Conservation (phyloP, 2,888 invertebrate species). For the Acanthopleura granulata region DNA sequence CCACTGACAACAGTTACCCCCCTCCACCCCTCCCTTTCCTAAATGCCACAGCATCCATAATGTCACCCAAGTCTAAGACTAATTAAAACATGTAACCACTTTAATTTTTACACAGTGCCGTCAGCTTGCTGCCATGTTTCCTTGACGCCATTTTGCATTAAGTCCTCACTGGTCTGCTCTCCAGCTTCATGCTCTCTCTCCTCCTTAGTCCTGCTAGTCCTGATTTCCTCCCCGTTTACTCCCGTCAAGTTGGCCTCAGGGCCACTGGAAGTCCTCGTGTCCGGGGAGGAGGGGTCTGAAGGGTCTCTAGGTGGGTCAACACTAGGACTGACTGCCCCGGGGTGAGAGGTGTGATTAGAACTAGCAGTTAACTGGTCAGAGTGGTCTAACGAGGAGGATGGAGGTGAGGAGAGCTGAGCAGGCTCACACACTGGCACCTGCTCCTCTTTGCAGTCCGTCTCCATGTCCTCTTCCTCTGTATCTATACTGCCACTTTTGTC, state of each 20-base stretch:
- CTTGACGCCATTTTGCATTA: neutral
- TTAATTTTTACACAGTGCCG: neutral
- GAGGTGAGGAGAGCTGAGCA: neutral
- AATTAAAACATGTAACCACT: no score
- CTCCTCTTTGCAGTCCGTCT: constrained; percentile 21
- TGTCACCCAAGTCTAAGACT: no score
- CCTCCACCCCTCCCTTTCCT: no score
- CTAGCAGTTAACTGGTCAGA: constrained; percentile 6
- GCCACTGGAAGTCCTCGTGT: constrained; percentile 1
- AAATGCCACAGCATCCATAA: no score
- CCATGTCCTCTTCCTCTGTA: constrained; percentile 22
- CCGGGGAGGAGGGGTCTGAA: neutral
- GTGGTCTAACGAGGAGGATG: neutral
- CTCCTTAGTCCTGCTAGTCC: constrained; percentile 3
- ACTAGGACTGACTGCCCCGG: neutral
- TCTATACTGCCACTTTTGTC: constrained; percentile 7
- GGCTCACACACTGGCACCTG: neutral
- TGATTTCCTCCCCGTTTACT: neutral
- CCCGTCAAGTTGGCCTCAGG: neutral
- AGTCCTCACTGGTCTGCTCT: neutral
- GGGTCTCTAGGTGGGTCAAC: neutral
- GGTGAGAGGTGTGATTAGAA: constrained; percentile 11
- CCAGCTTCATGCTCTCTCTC: neutral
- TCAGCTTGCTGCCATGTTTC: constrained; percentile 10
- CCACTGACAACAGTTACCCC: no score